These are phyloP conservation scores for Baryphthengus martii DNA, from an alignment of 2,113 vertebrate species.

Conservation along the genomic window DNA sequence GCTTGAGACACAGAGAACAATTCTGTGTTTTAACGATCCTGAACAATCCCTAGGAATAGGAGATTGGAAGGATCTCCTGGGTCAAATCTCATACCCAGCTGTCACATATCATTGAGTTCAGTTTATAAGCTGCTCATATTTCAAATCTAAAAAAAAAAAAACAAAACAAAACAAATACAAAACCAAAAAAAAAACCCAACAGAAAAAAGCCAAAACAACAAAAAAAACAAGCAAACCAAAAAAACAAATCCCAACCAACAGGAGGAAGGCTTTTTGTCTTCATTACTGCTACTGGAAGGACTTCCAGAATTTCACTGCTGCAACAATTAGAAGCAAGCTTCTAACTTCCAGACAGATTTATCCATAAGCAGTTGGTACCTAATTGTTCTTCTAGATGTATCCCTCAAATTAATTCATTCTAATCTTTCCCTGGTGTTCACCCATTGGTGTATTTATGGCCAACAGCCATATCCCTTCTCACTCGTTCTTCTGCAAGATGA, in stretches of 20 bases:
- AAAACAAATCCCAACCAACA: no score
- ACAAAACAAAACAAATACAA: not conserved
- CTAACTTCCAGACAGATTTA: not conserved
- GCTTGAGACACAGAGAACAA: not conserved
- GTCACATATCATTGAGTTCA: not conserved
- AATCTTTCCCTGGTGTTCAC: not conserved
- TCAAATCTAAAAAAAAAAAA: not conserved
- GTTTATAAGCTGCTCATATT: not conserved
- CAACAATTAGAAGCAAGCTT: not conserved
- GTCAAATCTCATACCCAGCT: not conserved
- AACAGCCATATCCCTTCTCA: not conserved
- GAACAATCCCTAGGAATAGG: not conserved
- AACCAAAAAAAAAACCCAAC: no score
- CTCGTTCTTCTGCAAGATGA: not conserved
- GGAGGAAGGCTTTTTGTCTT: not conserved
- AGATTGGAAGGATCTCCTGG: not conserved
- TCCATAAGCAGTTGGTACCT: not conserved
- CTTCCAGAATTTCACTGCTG: not conserved
- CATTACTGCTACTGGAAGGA: accelerated
- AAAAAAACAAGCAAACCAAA: not conserved
- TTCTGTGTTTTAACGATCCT: not conserved
- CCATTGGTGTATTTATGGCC: not conserved
- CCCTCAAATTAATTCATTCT: not conserved
- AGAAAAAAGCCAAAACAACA: no score
- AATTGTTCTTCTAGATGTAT: not conserved